phyloP scores from a whole-genome alignment of 2,888 invertebrate species.

The Meganola albula region DNA sequence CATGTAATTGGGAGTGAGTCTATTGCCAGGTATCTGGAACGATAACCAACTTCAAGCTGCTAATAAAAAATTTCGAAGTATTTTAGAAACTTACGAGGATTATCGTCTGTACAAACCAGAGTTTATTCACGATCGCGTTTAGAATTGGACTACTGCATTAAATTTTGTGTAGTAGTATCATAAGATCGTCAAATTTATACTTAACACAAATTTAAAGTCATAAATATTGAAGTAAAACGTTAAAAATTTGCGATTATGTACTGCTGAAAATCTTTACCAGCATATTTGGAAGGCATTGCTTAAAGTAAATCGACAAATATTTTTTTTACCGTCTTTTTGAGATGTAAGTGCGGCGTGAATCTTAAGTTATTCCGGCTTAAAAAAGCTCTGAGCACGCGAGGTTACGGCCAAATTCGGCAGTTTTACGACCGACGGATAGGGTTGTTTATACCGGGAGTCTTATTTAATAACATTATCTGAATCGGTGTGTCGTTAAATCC shows the following conservation, averaged over 20 bases:
- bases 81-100: too few species aligned
- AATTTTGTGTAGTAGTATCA: constrained; percentile 25
- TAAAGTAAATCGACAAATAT: constrained; percentile 12
- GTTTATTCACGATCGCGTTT: too few species aligned
- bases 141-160: too few species aligned
- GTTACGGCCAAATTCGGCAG: constrained; percentile 45
- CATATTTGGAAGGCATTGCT: constrained; percentile 7
- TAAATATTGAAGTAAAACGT: constrained; percentile 30
- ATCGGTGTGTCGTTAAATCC: constrained; percentile 52
- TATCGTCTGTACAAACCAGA: too few species aligned
- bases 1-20: too few species aligned
- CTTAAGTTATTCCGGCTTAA: constrained; percentile 31
- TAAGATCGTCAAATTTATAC: constrained; percentile 33
- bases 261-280: constrained; percentile 9
- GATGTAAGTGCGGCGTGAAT: constrained; percentile 26
- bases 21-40: too few species aligned
- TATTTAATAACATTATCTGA: constrained; percentile 64
- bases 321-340: constrained; percentile 23
- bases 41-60: too few species aligned
- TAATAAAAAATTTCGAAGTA: too few species aligned
- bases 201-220: constrained; percentile 36
- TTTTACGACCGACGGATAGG: constrained; percentile 54
- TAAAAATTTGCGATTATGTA: constrained; percentile 19
- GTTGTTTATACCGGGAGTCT: constrained; percentile 57
- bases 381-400: constrained; percentile 38